A percentile compares a stretch with the other conserved stretches of the same genome.
Conservation (phyloP, 2,797 vertebrate genomes). For the Rhyacichthys aspro region DNA sequence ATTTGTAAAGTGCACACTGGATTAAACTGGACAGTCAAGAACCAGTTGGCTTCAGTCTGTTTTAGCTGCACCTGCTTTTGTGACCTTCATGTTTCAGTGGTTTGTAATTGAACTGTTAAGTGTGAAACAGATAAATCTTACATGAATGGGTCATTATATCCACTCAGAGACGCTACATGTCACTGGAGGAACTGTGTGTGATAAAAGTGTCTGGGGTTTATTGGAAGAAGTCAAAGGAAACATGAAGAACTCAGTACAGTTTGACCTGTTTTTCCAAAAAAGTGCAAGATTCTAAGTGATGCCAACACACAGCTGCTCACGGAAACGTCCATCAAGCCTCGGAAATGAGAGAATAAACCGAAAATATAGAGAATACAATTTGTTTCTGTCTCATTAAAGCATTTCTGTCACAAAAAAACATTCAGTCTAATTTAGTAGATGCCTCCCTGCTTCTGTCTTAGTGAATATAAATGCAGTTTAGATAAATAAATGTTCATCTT, state of each 20-base stretch:
- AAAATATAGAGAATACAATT: background rate
- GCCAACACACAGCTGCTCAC: no score
- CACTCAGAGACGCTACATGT: background rate
- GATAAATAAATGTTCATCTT: background rate
- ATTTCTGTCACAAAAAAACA: background rate
- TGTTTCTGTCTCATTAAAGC: background rate
- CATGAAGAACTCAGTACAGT: no score
- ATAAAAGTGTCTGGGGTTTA: no score
- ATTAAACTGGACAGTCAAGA: no score
- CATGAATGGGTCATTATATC: background rate
- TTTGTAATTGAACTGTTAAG: slow-evolving; percentile 3
- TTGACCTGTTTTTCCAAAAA: no score
- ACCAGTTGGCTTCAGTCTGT: background rate
- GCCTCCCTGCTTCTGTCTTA: background rate
- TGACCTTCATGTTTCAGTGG: slow-evolving; percentile 19
- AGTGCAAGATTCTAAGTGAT: no score
- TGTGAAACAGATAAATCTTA: background rate
- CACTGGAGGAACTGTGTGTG: no score
- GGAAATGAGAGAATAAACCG: no score
- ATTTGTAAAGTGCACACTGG: no score
- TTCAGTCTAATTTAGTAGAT: background rate
- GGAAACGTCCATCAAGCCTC: no score
- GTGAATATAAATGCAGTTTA: background rate
- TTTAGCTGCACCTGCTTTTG: background rate
- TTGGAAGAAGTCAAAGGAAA: no score